Evolutionary conservation across 2,797 vertebrate genomes (phyloP), one percentile per base, ranked within the genome.

Genomic region (Eospalax fontanierii): DNA sequence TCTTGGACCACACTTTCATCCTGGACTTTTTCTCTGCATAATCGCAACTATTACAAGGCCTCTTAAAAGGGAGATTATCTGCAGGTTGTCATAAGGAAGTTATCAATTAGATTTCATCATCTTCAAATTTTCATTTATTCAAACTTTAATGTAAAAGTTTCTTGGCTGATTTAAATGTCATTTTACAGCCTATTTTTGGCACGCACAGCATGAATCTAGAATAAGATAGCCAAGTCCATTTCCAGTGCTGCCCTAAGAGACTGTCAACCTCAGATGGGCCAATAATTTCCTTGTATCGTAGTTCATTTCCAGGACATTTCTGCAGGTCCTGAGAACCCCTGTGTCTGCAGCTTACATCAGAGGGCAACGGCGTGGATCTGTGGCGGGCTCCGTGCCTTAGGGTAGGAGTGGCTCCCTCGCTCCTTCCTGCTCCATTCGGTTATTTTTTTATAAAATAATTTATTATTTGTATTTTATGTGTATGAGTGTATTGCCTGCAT

Each of bases 51-150:
- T 92, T 96, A 97, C 95, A 74, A 95, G 87, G 40, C 83, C 90
- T 97, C 97, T 96, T 9, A 94, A 94, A 94, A 93, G 70, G 54
- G 84, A 95, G 78, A 95, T 96, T 97, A 93, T 90, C 87, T 83
- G 81, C 43, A 97, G 50, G 91, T 95, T 96, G 83, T 59, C 90
- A 73, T 91, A 97, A 94, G 96, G 95, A 97, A 97, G 63, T 98
- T 95, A 97, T 97, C 92, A 97, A 93, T 97, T 97, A 97, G 87
- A 96, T 94, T 96, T 71, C 79, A 97, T 97, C 95, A 97, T 95
- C 89, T 96, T 92, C 24, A 96, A 92, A 96, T 93, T 97, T 97
- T 96, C 71, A 95, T 91, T 92, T 96, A 97, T 81, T 96, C 94
- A 93, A 93, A 95, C 80, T 93, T 96, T 86, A 54, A 76, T 68